phyloP scores from a whole-genome alignment of 1,140 invertebrate genomes.

The Zelostemma sp. region DNA sequence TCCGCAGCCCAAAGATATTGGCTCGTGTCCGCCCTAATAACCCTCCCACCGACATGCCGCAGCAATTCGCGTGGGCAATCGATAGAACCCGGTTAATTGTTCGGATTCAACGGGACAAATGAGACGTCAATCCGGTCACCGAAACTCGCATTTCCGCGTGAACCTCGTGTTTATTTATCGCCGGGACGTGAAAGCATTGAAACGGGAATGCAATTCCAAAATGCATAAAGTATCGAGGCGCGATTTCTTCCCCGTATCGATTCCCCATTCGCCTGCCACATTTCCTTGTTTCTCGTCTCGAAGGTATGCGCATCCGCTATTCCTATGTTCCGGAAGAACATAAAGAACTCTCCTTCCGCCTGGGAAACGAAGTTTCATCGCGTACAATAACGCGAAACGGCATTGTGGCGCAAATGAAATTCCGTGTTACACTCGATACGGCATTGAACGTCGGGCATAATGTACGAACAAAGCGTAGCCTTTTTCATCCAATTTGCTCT shows the following conservation, averaged over 20 bases:
- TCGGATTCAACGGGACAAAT: slow-evolving; percentile 9
- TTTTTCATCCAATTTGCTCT: slow-evolving; percentile 7
- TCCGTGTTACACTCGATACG: slow-evolving; percentile 24
- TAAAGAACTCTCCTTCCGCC: slow-evolving; percentile 1
- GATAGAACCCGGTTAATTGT: slow-evolving; percentile 28
- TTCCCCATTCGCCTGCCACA: not conserved
- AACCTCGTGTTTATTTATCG: no score
- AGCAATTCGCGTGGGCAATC: slow-evolving; percentile 29
- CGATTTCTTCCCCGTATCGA: not conserved
- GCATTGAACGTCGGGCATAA: slow-evolving; percentile 24
- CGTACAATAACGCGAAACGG: slow-evolving; percentile 29
- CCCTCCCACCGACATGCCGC: slow-evolving; percentile 10
- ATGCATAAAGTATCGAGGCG: not conserved
- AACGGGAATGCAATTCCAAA: no score
- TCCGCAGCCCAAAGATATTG: slow-evolving; percentile 25
- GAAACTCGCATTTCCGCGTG: no score
- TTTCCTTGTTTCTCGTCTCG: not conserved
- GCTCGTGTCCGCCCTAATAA: slow-evolving; percentile 28
- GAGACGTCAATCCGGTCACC: no score
- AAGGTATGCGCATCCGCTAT: slow-evolving; percentile 9
- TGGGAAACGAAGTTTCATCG: slow-evolving; percentile 25
- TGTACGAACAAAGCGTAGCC: slow-evolving; percentile 6
- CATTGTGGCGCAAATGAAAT: slow-evolving; percentile 41
- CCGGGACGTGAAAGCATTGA: no score
- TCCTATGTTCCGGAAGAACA: slow-evolving; percentile 24